A percentile compares a stretch with the other conserved stretches of the same genome.
These are phyloP conservation scores for Tadarida brasiliensis DNA, from an alignment of 2,797 vertebrate genomes.

Conservation along the genomic window DNA sequence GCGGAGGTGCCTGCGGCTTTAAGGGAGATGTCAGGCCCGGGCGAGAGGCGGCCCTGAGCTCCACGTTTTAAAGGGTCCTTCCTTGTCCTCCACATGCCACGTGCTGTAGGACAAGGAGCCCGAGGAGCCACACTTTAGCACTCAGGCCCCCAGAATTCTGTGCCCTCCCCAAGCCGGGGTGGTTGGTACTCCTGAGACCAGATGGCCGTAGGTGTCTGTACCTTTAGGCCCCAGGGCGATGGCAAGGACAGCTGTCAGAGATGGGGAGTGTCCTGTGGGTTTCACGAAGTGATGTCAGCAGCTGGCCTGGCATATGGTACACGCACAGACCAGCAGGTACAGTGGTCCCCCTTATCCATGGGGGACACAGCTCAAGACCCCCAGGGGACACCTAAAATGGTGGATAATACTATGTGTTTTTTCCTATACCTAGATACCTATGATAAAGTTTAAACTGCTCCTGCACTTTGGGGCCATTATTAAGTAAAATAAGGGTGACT, in stretches of 20 bases:
- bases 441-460: neutral
- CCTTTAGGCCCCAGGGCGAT: accelerated
- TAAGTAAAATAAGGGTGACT: neutral
- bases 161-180: neutral
- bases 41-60: neutral
- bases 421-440: neutral
- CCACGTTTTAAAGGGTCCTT: neutral
- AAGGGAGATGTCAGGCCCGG: neutral
- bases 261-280: neutral
- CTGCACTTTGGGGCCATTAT: neutral
- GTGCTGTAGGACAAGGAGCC: neutral
- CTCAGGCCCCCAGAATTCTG: neutral
- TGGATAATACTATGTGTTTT: neutral
- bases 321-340: accelerated
- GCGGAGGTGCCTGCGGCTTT: neutral
- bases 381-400: neutral
- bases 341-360: neutral
- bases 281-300: too few relatives aligned
- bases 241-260: neutral
- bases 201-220: neutral
- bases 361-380: too few relatives aligned
- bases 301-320: accelerated
- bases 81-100: neutral
- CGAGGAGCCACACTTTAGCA: neutral
- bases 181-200: neutral